These are phyloP conservation scores for Melopsittacus undulatus DNA, from an alignment of 2,797 vertebrate species.

Conservation along the genomic window DNA sequence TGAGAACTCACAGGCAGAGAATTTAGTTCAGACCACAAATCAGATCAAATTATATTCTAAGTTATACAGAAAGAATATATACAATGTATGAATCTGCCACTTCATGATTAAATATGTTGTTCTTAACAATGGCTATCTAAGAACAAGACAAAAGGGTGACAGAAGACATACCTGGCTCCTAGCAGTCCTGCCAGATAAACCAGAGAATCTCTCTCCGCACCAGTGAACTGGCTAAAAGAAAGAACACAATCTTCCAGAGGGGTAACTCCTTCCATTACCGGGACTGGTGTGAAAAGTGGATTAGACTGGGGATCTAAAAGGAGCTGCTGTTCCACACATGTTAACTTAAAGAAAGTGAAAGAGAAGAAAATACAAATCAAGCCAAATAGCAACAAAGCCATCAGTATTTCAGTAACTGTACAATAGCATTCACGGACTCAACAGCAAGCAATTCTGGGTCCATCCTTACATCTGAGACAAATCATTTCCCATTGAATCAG, in stretches of 20 bases:
- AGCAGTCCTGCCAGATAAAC: conserved; percentile 87
- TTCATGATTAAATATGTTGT: background rate
- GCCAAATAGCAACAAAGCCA: background rate
- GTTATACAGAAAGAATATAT: background rate
- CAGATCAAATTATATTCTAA: background rate
- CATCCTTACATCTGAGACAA: background rate
- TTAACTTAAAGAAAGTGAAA: conserved; percentile 77
- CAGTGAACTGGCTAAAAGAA: conserved; percentile 94
- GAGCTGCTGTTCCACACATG: conserved; percentile 88
- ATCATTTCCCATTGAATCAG: background rate
- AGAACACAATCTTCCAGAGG: conserved; percentile 89
- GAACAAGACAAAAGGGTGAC: background rate
- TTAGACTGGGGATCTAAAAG: conserved; percentile 84
- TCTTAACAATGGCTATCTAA: background rate
- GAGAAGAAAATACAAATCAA: conserved; percentile 17
- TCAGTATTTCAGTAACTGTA: background rate
- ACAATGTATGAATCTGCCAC: background rate
- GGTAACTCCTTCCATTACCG: conserved; percentile 81
- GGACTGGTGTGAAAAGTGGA: conserved; percentile 89
- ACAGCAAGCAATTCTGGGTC: background rate
- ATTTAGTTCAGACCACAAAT: background rate
- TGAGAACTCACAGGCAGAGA: background rate
- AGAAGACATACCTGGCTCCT: conserved; percentile 85
- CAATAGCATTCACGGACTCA: background rate
- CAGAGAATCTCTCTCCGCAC: conserved; percentile 92